phyloP scores from a whole-genome alignment of 2,113 vertebrate genomes.

The Herpetotheres cachinnans region DNA sequence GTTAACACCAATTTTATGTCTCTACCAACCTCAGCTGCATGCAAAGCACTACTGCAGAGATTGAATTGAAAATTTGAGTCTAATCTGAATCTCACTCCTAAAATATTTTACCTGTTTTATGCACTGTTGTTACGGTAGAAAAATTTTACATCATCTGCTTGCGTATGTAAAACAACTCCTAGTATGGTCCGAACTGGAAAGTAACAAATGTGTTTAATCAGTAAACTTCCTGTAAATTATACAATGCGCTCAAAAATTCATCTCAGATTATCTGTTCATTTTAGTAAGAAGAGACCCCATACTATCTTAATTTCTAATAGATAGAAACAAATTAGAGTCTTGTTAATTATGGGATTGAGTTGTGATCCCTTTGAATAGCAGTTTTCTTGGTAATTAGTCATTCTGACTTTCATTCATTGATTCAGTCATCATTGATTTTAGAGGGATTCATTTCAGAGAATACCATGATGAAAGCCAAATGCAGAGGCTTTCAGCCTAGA shows the following conservation, averaged over 20 bases:
- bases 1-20: not conserved
- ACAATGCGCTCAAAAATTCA: not conserved
- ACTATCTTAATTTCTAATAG: not conserved
- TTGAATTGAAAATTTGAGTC: not conserved
- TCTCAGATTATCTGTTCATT: not conserved
- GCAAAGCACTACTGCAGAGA: not conserved
- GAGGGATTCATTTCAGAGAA: not conserved
- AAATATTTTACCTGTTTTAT: not conserved
- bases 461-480: not conserved
- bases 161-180: not conserved
- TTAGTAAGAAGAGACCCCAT: not conserved
- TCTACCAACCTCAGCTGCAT: not conserved
- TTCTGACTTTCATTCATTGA: slow-evolving; percentile 15
- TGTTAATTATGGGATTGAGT: not conserved
- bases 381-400: slow-evolving; percentile 26
- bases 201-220: not conserved
- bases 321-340: not conserved
- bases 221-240: not conserved
- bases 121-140: not conserved
- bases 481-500: not conserved
- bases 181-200: not conserved
- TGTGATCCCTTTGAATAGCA: not conserved
- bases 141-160: not conserved
- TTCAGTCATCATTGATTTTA: slow-evolving; percentile 1
- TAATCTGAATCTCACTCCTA: not conserved